These are phyloP conservation scores for Mobula hypostoma DNA, from an alignment of 2,113 vertebrate genomes.

Conservation along the genomic window DNA sequence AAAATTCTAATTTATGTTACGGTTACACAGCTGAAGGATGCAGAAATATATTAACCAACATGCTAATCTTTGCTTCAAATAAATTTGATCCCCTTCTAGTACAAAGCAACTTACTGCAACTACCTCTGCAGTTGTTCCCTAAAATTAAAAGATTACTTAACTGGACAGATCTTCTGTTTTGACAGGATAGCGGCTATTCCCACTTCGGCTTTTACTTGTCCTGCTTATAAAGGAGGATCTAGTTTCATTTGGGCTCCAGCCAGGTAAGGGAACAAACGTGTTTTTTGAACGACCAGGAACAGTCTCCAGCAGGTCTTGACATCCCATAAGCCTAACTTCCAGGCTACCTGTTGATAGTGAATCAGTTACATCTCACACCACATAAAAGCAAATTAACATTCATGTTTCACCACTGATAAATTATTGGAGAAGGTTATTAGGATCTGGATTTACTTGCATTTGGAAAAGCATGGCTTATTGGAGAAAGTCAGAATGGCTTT, in stretches of 20 bases:
- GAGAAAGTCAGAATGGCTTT: too few species aligned
- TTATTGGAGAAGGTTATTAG: too few species aligned
- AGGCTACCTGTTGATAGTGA: constrained; percentile 72
- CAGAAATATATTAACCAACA: neutral
- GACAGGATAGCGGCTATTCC: constrained; percentile 79
- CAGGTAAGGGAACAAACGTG: constrained; percentile 74
- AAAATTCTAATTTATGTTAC: neutral
- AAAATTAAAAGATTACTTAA: constrained; percentile 61
- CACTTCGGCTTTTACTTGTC: constrained; percentile 80
- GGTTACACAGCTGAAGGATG: neutral
- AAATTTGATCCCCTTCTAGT: neutral
- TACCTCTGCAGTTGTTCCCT: neutral
- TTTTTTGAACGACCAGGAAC: constrained; percentile 93
- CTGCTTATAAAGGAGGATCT: constrained; percentile 93
- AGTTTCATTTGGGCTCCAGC: constrained; percentile 93
- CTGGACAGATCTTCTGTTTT: constrained; percentile 95
- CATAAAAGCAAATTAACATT: neutral
- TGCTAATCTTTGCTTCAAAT: neutral
- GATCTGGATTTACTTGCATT: too few species aligned
- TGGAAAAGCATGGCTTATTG: too few species aligned
- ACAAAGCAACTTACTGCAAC: neutral
- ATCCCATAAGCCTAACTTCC: constrained; percentile 97
- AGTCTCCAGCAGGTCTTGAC: constrained; percentile 94
- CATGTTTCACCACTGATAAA: neutral
- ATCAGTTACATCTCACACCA: constrained; percentile 12